Percentiles rank a stretch among this genome's conserved stretches.
These are phyloP conservation scores for Iguana delicatissima DNA, from an alignment of 2,797 vertebrate species.

Conservation along the genomic window DNA sequence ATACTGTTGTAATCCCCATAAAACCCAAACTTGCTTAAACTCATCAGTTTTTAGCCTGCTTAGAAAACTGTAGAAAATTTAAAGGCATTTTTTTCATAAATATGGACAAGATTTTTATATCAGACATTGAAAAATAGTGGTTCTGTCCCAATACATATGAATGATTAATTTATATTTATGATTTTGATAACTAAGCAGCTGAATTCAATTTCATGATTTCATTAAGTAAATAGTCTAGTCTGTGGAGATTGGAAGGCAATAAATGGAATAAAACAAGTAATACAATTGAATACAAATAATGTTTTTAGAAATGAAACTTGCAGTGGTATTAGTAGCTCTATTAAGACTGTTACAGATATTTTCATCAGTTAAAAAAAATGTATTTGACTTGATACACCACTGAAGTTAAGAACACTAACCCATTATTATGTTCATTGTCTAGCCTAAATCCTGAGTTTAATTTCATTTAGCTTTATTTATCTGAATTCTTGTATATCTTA, in stretches of 20 bases:
- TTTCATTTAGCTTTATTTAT: neutral
- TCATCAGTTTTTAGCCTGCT: neutral
- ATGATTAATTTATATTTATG: neutral
- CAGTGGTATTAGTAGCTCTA: neutral
- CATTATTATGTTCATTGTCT: neutral
- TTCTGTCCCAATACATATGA: neutral
- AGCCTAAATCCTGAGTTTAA: neutral
- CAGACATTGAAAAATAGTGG: neutral
- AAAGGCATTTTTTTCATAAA: neutral
- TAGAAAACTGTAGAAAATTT: neutral
- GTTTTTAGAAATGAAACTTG: neutral
- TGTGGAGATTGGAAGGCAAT: neutral
- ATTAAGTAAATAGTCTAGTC: neutral
- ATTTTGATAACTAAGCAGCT: neutral
- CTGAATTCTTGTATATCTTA: constrained; percentile 13
- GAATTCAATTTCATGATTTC: neutral
- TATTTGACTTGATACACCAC: neutral
- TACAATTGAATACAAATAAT: neutral
- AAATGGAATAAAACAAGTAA: neutral
- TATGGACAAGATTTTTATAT: neutral
- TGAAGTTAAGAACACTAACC: neutral
- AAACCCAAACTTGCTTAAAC: no score
- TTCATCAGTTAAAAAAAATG: neutral
- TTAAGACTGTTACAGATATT: neutral
- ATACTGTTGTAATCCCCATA: neutral